phyloP scores from a whole-genome alignment of 2,888 invertebrate species.

The Trissoscelio sp. region DNA sequence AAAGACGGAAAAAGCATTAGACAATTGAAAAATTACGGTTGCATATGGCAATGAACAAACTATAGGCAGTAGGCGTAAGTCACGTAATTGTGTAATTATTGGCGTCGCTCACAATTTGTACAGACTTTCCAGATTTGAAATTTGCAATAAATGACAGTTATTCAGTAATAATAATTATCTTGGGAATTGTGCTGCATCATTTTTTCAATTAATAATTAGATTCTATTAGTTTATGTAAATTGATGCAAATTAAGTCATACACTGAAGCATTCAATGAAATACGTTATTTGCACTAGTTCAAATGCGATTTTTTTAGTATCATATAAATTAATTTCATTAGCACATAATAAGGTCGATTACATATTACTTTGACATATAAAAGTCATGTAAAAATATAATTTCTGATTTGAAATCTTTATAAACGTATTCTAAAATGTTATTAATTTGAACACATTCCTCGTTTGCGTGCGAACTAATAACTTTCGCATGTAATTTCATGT shows the following conservation, averaged over 20 bases:
- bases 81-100: conserved; percentile 46
- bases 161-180: neutral
- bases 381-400: too few relatives aligned
- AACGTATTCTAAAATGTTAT: too few relatives aligned
- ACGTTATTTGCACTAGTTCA: too few relatives aligned
- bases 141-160: neutral
- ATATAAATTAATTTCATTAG: too few relatives aligned
- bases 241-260: neutral
- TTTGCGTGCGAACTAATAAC: too few relatives aligned
- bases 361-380: too few relatives aligned
- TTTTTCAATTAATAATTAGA: neutral
- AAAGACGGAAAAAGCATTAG: conserved; percentile 15
- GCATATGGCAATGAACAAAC: conserved; percentile 33
- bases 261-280: neutral
- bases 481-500: too few relatives aligned
- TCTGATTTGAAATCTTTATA: too few relatives aligned
- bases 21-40: conserved; percentile 45
- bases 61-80: conserved; percentile 54
- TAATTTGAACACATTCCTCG: too few relatives aligned
- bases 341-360: too few relatives aligned
- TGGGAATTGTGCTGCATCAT: neutral
- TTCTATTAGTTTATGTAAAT: neutral
- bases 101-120: conserved; percentile 17
- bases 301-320: too few relatives aligned
- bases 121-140: conserved; percentile 27